These are phyloP conservation scores for Vulpes vulpes DNA, from an alignment of 2,113 vertebrate species.

Conservation along the genomic window DNA sequence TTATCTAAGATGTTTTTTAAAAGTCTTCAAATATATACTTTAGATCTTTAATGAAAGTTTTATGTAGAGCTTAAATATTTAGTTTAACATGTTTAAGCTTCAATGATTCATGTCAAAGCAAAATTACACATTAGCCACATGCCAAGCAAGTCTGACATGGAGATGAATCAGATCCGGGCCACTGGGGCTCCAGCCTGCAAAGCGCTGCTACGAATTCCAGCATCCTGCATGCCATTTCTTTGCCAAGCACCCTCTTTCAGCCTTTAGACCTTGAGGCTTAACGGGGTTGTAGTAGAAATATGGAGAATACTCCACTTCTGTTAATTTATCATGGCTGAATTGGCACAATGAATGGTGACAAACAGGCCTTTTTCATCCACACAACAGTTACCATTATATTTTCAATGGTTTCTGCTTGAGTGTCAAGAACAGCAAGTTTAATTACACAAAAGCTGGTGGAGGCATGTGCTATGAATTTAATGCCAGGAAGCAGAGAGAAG, in stretches of 20 bases:
- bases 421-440: slow-evolving; percentile 79
- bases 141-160: slow-evolving; percentile 78
- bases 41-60: slow-evolving; percentile 72
- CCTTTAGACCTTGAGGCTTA: slow-evolving; percentile 51
- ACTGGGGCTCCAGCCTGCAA: slow-evolving; percentile 68
- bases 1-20: slow-evolving; percentile 54
- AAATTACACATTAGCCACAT: slow-evolving; percentile 84
- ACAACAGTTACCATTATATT: slow-evolving; percentile 75
- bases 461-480: slow-evolving; percentile 37
- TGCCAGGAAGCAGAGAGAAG: slow-evolving; percentile 7
- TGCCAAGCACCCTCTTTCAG: slow-evolving; percentile 59
- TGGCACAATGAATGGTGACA: slow-evolving; percentile 84
- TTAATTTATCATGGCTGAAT: slow-evolving; percentile 83
- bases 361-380: slow-evolving; percentile 76
- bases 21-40: slow-evolving; percentile 58
- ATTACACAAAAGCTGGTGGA: slow-evolving; percentile 72
- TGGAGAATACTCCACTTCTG: slow-evolving; percentile 70
- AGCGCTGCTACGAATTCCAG: slow-evolving; percentile 73
- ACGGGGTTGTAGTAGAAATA: slow-evolving; percentile 58
- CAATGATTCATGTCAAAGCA: slow-evolving; percentile 82
- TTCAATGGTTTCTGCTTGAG: slow-evolving; percentile 77
- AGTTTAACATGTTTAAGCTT: slow-evolving; percentile 80
- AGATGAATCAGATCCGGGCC: slow-evolving; percentile 76
- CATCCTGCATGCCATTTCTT: slow-evolving; percentile 72
- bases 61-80: slow-evolving; percentile 76